Conservation (phyloP, 2,113 vertebrate species). For the Eupsittula cactorum region DNA sequence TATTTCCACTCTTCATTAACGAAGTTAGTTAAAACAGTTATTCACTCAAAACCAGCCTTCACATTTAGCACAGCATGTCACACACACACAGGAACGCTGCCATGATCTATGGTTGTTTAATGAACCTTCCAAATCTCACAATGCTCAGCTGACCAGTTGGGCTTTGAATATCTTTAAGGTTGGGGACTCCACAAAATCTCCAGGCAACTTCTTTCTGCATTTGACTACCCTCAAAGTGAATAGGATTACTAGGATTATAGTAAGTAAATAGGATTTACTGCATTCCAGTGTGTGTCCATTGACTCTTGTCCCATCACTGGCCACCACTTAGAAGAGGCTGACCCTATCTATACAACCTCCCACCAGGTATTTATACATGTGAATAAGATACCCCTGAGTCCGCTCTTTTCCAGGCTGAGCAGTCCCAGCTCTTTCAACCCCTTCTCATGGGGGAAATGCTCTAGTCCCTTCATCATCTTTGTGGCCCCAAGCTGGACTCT, state of each 20-base stretch:
- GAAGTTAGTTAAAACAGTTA: background rate
- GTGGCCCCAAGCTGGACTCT: background rate
- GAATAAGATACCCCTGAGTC: background rate
- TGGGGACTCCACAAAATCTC: background rate
- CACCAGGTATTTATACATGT: background rate
- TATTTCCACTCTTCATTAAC: background rate
- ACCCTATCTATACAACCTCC: background rate
- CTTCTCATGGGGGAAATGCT: background rate
- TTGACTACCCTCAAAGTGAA: background rate
- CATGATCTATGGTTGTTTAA: fast-evolving
- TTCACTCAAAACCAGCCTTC: background rate
- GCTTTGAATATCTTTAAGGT: background rate
- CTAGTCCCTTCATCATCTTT: background rate
- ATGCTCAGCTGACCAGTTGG: background rate
- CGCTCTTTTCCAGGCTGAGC: background rate
- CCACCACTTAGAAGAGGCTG: background rate
- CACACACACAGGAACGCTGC: no score
- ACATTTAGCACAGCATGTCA: background rate
- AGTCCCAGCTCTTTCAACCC: background rate
- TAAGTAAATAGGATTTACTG: no score
- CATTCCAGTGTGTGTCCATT: background rate
- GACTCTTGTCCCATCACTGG: background rate
- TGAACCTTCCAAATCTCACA: background rate
- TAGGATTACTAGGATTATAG: no score
- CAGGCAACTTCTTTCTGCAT: background rate